phyloP scores from a whole-genome alignment of 2,888 invertebrate genomes.

The Aspidiotus destructor region DNA sequence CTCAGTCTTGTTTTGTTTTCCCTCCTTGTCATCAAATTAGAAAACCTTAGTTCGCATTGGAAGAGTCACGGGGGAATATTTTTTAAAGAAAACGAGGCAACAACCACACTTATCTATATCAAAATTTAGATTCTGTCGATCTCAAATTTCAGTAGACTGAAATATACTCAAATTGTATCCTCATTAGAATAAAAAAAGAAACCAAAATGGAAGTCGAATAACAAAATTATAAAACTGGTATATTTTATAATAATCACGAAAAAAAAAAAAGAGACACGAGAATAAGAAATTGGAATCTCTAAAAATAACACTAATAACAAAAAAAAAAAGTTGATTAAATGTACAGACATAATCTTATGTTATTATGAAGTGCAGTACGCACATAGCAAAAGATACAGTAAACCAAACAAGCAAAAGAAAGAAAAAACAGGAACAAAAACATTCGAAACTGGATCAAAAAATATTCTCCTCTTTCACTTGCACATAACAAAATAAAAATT shows the following conservation, averaged over 20 bases:
- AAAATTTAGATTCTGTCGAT: no score
- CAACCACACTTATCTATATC: no score
- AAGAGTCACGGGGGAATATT: no score
- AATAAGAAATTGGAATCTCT: constrained; percentile 24
- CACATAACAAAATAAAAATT: no score
- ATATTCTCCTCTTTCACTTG: not conserved
- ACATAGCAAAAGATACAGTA: constrained; percentile 2
- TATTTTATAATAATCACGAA: constrained; percentile 30
- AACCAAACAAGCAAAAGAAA: constrained; percentile 6
- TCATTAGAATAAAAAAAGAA: no score
- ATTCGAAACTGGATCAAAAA: constrained; percentile 17
- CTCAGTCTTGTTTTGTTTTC: no score
- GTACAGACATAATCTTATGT: constrained; percentile 10
- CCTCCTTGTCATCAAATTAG: no score
- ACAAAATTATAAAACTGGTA: constrained; percentile 32
- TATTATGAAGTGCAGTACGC: constrained; percentile 8
- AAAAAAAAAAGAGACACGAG: not conserved
- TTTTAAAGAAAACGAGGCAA: no score
- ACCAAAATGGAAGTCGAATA: constrained; percentile 3
- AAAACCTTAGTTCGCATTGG: no score
- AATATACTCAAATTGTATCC: no score
- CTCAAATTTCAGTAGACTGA: no score
- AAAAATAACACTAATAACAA: constrained; percentile 25
- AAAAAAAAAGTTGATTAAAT: constrained; percentile 12
- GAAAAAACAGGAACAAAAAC: constrained; percentile 24